Base-by-base conservation (phyloP, 1,140 invertebrate genomes). In the Diuraphis noxia region DNA sequence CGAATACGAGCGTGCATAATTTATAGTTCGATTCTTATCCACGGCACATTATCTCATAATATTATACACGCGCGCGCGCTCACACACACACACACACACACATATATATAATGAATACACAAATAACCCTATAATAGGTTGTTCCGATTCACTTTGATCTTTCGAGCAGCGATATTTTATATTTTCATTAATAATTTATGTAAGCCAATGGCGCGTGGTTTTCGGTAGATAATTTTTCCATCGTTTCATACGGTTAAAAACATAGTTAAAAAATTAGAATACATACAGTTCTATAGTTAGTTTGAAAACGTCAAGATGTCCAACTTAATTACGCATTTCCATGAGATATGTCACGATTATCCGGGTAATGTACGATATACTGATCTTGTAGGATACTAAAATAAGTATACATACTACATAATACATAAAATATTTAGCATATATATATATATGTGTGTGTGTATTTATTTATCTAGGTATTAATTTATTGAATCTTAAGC, bases 11-110 rank as follows among this genome's bases (percentile, higher is more conserved):
- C 34, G 84, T 52, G 17, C 46, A 86, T 86, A 86, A 86, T 86
- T 86, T 86, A 86, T 86, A 21, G 46, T 86, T 86, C 34, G 85
- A 86, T 86, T 25, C 34, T 86, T 86, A 86, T 86, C 85, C 85
- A 13, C n/a, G 9, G 23, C n/a, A 43, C 13, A 86, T 72, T 72
- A 72, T 72, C n/a, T 72, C 56, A n/a, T 72, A 72, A 72, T 30
- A 81, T 40, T 23, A 85, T 43, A 34, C 6, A 8, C n/a, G 21
- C 25, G n/a, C n/a, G n/a, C n/a, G n/a, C n/a, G n/a, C n/a, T n/a
- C n/a, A 23, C 7, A 82, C 40, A 36, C 30, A 30, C 34, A 49
- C 25, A 23, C 7, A 82, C 40, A 36, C 30, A 30, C 34, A 49
- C 25, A 25, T 25, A 52, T 52, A 25, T 72, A 82, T 40, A 82